Conservation (phyloP, 2,113 vertebrate species). For the Theristicus caerulescens region DNA sequence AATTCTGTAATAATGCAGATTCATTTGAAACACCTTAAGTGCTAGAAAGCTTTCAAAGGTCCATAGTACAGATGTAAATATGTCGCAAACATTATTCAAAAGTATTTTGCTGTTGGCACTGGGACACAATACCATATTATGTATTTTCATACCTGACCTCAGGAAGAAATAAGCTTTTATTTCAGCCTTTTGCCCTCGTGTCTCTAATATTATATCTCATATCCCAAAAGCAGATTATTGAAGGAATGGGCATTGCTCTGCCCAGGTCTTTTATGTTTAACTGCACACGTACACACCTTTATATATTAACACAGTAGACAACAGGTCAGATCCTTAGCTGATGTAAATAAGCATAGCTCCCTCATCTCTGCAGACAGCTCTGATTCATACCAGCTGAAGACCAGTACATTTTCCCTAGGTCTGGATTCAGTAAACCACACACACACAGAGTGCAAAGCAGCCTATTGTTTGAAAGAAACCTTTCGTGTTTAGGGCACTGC, state of each 20-base stretch:
- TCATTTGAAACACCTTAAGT: not conserved
- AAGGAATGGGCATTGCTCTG: not conserved
- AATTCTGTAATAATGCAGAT: not conserved
- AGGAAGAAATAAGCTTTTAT: not conserved
- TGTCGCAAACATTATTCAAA: not conserved
- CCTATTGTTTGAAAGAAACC: constrained; percentile 46
- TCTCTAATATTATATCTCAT: not conserved
- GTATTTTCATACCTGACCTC: not conserved
- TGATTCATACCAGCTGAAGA: constrained; percentile 55
- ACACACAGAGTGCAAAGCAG: constrained; percentile 39
- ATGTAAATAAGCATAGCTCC: not conserved
- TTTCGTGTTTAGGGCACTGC: constrained; percentile 53
- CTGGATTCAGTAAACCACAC: constrained; percentile 62
- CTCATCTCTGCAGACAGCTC: not conserved
- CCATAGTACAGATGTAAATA: not conserved
- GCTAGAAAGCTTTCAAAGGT: not conserved
- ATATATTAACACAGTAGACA: not conserved
- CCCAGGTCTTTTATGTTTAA: not conserved
- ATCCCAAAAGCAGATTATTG: not conserved
- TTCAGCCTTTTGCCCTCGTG: not conserved
- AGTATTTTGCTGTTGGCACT: not conserved
- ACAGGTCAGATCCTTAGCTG: not conserved
- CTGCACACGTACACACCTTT: not conserved
- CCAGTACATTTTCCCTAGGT: constrained; percentile 10
- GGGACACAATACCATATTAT: not conserved